Conservation (phyloP, 2,797 vertebrate species). For the Hyperoplus immaculatus region DNA sequence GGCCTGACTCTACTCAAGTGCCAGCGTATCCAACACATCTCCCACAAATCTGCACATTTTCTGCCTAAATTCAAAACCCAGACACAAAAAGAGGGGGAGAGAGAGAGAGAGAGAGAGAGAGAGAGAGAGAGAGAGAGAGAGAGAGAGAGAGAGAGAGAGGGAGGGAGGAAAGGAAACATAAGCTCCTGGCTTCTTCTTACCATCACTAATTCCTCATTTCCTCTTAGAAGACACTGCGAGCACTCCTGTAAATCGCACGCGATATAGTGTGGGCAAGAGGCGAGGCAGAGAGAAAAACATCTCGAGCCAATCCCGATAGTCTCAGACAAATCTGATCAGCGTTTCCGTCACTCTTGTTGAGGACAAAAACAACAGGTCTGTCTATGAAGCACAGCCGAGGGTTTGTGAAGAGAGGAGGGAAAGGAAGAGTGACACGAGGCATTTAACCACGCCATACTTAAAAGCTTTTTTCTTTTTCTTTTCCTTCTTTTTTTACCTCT, state of each 20-base stretch:
- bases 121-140: constrained; percentile 68
- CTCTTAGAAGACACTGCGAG: constrained; percentile 80
- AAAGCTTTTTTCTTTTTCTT: constrained; percentile 60
- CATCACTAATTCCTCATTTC: constrained; percentile 88
- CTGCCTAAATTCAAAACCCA: constrained; percentile 74
- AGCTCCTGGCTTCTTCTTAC: constrained; percentile 86
- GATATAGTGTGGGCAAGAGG: constrained; percentile 80
- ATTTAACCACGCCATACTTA: constrained; percentile 76
- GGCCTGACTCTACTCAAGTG: constrained; percentile 56
- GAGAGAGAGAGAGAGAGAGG: constrained; percentile 50
- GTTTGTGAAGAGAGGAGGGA: constrained; percentile 67
- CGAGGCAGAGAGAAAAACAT: constrained; percentile 58
- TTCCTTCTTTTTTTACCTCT: constrained; percentile 64
- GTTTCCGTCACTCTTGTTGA: constrained; percentile 72
- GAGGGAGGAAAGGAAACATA: constrained; percentile 75
- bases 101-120: constrained; percentile 53
- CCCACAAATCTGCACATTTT: constrained; percentile 67
- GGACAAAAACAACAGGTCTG: constrained; percentile 79
- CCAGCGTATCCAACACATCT: constrained; percentile 71
- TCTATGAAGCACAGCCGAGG: constrained; percentile 72
- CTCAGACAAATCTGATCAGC: constrained; percentile 84
- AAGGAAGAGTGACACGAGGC: constrained; percentile 77
- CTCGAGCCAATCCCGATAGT: constrained; percentile 79
- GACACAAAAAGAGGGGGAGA: constrained; percentile 74
- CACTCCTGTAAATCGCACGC: constrained; percentile 76